These are phyloP conservation scores for Nephrotoma flavescens DNA, from an alignment of 2,888 invertebrate species.

Conservation along the genomic window DNA sequence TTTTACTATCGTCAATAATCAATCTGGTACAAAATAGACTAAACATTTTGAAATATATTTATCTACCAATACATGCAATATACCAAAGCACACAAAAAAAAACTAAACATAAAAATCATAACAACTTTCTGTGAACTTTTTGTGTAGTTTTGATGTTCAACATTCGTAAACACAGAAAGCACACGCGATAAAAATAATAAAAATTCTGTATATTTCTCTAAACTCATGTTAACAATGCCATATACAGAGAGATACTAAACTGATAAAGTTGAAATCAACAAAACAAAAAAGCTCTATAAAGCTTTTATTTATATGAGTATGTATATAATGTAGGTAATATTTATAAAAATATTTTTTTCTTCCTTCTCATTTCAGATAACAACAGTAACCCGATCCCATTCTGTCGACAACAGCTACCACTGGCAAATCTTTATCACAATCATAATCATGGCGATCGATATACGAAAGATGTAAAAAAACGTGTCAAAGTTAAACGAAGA, in stretches of 20 bases:
- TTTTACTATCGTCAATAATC: background rate
- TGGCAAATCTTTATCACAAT: background rate
- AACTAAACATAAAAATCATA: background rate
- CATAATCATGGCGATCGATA: background rate
- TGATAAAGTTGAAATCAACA: background rate
- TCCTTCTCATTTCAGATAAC: background rate
- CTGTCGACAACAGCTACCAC: background rate
- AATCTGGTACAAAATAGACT: background rate
- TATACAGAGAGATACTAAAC: background rate
- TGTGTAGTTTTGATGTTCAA: background rate
- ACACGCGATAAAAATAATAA: background rate
- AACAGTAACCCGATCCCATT: background rate
- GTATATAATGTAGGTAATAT: background rate
- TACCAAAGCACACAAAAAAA: background rate
- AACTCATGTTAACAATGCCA: background rate
- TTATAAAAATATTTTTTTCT: background rate
- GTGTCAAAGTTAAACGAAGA: background rate
- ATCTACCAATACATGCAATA: background rate
- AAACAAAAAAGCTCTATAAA: background rate
- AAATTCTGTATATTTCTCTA: background rate
- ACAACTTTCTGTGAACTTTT: background rate
- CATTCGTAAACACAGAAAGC: background rate
- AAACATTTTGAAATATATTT: background rate
- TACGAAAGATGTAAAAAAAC: background rate
- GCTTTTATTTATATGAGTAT: background rate